Evolutionary conservation across 2,113 vertebrate genomes (phyloP).

Genomic region (Sula dactylatra): DNA sequence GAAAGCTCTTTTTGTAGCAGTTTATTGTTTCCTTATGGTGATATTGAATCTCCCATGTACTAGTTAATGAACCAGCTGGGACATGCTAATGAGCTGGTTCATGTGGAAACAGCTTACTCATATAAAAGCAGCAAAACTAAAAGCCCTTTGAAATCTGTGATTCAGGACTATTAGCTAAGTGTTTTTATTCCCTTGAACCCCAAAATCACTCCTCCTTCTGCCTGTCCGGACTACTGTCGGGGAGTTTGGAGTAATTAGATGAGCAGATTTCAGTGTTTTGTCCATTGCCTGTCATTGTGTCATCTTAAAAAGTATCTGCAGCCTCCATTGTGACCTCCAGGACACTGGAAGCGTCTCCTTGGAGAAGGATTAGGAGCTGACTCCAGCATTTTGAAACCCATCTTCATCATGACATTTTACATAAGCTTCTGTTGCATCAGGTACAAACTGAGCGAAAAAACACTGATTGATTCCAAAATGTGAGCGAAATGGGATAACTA

Average conservation of each 20-base stretch:
- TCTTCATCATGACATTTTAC: not conserved
- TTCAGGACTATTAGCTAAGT: not conserved
- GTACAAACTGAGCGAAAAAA: not conserved
- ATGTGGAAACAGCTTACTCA: not conserved
- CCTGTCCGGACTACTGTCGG: not conserved
- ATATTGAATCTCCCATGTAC: not conserved
- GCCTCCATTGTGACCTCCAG: not conserved
- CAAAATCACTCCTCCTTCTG: not conserved
- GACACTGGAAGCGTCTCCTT: not conserved
- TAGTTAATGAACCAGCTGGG: conserved; percentile 25
- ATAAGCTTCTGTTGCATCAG: not conserved
- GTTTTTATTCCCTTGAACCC: not conserved
- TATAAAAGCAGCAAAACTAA: not conserved
- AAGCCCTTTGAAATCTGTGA: not conserved
- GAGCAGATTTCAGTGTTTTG: not conserved
- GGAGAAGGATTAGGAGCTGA: not conserved
- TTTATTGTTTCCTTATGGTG: not conserved
- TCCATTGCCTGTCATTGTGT: not conserved
- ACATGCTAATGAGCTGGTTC: conserved; percentile 1
- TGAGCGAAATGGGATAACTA: not conserved
- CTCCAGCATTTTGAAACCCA: not conserved
- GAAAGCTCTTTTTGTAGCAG: not conserved
- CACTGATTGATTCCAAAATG: not conserved
- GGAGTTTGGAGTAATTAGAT: not conserved
- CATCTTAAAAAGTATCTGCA: not conserved